These are phyloP conservation scores for Phaenicophaeus curvirostris DNA, from an alignment of 2,797 vertebrate species.

Conservation along the genomic window DNA sequence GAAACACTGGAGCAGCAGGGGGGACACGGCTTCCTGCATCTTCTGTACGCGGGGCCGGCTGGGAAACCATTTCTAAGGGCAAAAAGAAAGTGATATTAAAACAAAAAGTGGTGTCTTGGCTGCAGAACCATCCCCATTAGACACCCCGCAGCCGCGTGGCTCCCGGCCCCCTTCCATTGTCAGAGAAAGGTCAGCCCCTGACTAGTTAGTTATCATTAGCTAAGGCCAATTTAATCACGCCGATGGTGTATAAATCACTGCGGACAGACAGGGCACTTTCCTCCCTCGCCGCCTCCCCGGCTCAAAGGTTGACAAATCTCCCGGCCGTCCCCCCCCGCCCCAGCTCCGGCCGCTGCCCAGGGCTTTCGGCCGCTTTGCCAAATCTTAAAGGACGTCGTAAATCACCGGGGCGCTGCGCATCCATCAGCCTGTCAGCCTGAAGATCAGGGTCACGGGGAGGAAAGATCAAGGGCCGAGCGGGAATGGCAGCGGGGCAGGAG, in stretches of 20 bases:
- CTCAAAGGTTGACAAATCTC: constrained; percentile 37
- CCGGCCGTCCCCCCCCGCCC: background rate
- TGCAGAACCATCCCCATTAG: background rate
- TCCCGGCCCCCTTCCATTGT: background rate
- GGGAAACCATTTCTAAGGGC: background rate
- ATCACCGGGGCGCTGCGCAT: constrained; percentile 17
- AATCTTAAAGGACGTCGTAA: constrained; percentile 29
- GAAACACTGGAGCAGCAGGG: background rate
- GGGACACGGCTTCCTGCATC: fast-evolving
- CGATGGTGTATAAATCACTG: constrained; percentile 35
- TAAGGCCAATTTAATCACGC: constrained; percentile 62
- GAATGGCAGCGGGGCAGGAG: too few species aligned
- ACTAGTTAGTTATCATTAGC: constrained; percentile 59
- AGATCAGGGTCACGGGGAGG: constrained; percentile 54
- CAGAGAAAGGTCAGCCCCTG: constrained; percentile 39
- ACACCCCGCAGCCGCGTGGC: background rate
- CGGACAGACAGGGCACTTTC: constrained; percentile 1
- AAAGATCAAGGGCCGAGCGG: constrained; percentile 41
- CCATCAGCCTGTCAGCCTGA: constrained; percentile 51
- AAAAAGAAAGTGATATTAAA: background rate
- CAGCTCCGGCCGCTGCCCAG: background rate
- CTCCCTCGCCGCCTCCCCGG: background rate
- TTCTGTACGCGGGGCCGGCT: fast-evolving
- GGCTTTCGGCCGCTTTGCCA: background rate
- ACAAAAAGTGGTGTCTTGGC: background rate